Evolutionary conservation across 2,113 vertebrate species (phyloP).

Genomic region (Peucedramus taeniatus): DNA sequence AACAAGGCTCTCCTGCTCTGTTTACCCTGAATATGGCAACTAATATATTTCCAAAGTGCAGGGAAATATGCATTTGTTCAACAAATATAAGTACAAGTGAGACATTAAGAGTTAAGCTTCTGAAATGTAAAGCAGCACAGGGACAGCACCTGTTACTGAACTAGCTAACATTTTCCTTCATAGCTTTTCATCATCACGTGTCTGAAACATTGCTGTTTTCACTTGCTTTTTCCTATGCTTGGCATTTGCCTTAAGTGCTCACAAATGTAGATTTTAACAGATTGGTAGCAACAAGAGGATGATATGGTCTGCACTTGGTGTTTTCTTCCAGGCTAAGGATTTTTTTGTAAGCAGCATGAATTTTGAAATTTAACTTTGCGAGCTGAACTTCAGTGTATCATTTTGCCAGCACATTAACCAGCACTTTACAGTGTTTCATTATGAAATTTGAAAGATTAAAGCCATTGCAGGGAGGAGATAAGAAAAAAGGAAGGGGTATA

Average conservation of each 20-base stretch:
- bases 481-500: neutral
- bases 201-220: slow-evolving; percentile 40
- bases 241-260: slow-evolving; percentile 55
- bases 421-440: neutral
- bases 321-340: slow-evolving; percentile 9
- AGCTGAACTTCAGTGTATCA: neutral
- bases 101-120: slow-evolving; percentile 36
- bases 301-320: neutral
- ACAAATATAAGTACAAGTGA: neutral
- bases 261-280: slow-evolving; percentile 50
- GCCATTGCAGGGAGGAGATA: neutral
- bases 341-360: neutral
- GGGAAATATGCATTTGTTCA: neutral
- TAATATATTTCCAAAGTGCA: neutral
- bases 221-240: slow-evolving; percentile 26
- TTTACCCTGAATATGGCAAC: neutral
- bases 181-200: slow-evolving; percentile 11
- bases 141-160: slow-evolving; percentile 55
- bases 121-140: slow-evolving; percentile 11
- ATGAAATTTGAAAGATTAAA: neutral
- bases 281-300: slow-evolving; percentile 41
- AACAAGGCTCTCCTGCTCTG: neutral
- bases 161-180: slow-evolving; percentile 43
- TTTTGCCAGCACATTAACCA: neutral
- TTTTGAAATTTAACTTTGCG: neutral